These are phyloP conservation scores for Campoplex capitator DNA, from an alignment of 2,888 invertebrate species.

Conservation along the genomic window DNA sequence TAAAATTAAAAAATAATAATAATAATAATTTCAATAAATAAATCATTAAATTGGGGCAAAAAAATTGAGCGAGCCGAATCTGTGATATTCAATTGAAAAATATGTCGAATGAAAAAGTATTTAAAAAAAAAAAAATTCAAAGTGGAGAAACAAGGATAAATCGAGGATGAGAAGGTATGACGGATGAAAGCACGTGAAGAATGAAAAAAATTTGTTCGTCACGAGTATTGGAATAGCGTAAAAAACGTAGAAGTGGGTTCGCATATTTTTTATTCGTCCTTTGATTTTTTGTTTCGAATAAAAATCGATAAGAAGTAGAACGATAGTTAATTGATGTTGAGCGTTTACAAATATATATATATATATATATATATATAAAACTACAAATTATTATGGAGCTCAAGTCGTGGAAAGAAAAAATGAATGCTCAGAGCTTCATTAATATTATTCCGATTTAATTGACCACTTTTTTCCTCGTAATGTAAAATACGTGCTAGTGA, in stretches of 20 bases:
- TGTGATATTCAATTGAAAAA: neutral
- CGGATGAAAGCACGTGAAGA: neutral
- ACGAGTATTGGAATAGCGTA: neutral
- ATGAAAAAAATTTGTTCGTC: neutral
- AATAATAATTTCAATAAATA: neutral
- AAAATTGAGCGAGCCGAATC: neutral
- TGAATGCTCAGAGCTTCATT: neutral
- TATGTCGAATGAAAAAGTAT: neutral
- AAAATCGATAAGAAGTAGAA: neutral
- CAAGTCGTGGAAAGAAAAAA: no score
- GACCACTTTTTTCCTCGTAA: neutral
- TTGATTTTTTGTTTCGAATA: neutral
- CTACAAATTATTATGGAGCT: neutral
- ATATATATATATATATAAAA: neutral
- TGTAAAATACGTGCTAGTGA: neutral
- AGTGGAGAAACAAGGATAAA: neutral
- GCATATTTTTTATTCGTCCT: neutral
- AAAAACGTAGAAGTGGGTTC: neutral
- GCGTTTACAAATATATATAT: neutral
- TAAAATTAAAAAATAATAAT: no score
- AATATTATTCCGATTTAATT: slow-evolving; percentile 3
- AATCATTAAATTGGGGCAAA: neutral
- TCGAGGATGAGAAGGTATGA: neutral
- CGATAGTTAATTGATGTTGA: neutral
- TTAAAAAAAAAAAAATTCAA: neutral